phyloP scores from a whole-genome alignment of 1,140 invertebrate genomes.

The Caenorhabditis briggsae region DNA sequence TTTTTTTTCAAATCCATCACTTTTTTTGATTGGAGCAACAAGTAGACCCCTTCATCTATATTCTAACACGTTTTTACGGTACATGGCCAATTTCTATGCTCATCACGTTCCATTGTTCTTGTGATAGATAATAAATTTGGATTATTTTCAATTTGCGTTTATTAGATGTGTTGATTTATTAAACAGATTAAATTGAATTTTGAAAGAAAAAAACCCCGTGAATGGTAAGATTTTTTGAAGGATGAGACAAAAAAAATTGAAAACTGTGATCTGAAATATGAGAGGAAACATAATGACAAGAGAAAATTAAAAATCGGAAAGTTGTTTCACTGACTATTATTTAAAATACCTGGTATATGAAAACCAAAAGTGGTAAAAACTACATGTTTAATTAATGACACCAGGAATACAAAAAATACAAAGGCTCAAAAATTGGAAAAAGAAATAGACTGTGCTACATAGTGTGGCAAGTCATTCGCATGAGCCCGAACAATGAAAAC shows the following conservation, averaged over 20 bases:
- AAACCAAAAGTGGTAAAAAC: not conserved
- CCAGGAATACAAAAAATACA: constrained; percentile 8
- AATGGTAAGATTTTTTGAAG: constrained; percentile 16
- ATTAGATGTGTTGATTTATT: too few species aligned
- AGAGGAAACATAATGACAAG: not conserved
- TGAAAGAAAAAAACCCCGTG: not conserved
- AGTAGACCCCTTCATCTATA: not conserved
- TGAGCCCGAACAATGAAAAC: constrained; percentile 1
- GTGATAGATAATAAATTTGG: constrained; percentile 53
- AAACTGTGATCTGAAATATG: not conserved
- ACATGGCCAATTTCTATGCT: constrained; percentile 47
- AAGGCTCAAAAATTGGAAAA: not conserved
- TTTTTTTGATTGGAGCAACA: not conserved
- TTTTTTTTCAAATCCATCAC: not conserved
- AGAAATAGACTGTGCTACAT: not conserved
- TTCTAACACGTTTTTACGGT: constrained; percentile 17
- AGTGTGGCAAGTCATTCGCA: constrained; percentile 6
- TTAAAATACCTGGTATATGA: not conserved
- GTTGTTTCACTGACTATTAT: not conserved
- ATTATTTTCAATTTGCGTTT: too few species aligned
- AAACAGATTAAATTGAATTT: not conserved
- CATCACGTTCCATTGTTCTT: constrained; percentile 53
- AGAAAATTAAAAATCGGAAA: not conserved
- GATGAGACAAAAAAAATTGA: too few species aligned
- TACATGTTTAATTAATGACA: constrained; percentile 8